Percentiles rank a stretch among this genome's conserved stretches.
phyloP scores from a whole-genome alignment of 1,140 invertebrate genomes.

The Rhopalosiphum maidis region DNA sequence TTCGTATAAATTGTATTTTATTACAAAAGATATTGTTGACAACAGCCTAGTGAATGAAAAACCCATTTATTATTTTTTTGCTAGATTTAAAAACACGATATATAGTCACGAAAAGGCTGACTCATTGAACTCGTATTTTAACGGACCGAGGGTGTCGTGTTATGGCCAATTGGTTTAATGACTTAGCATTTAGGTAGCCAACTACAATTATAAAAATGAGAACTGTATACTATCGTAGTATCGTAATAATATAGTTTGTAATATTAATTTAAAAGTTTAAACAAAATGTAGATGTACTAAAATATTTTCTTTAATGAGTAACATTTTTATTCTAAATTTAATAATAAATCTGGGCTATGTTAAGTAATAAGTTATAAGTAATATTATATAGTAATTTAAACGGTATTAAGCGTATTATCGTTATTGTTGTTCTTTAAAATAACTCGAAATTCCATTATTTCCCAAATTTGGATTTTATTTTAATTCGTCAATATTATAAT shows the following conservation, averaged over 20 bases:
- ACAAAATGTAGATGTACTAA: not conserved
- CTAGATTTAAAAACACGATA: conserved; percentile 31
- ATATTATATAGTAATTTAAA: not conserved
- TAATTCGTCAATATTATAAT: not conserved
- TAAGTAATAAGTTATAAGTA: not conserved
- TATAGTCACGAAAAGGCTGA: conserved; percentile 42
- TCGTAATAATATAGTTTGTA: not conserved
- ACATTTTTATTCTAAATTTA: not conserved
- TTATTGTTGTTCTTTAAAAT: not conserved
- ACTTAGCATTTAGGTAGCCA: conserved; percentile 18
- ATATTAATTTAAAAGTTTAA: not conserved
- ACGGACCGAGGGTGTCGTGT: not conserved
- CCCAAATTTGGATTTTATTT: not conserved
- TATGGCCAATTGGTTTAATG: conserved; percentile 48
- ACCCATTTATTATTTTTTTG: conserved; percentile 17
- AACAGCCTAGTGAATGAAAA: not conserved
- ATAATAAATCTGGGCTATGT: not conserved
- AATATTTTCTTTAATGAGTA: not conserved
- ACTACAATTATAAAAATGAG: conserved; percentile 18
- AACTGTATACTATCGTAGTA: not conserved
- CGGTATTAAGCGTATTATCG: not conserved
- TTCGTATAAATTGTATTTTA: not conserved
- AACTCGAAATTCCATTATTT: not conserved
- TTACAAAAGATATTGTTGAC: not conserved
- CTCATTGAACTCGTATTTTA: conserved; percentile 22